These are phyloP conservation scores for Maniola hyperantus DNA, from an alignment of 2,888 invertebrate species.

Conservation along the genomic window DNA sequence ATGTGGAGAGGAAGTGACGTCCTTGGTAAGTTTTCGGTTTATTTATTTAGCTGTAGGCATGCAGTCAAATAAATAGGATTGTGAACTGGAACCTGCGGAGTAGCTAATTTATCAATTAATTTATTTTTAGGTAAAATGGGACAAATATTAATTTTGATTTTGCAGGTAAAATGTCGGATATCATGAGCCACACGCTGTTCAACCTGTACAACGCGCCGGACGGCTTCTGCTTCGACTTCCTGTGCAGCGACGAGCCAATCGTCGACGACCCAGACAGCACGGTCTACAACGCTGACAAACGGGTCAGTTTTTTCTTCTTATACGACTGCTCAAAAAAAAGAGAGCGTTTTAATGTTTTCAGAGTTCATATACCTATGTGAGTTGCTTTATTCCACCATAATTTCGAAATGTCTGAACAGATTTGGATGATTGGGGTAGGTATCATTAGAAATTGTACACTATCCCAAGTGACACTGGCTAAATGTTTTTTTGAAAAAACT, in stretches of 20 bases:
- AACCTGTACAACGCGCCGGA: slow-evolving; percentile 86
- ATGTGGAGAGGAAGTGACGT: slow-evolving; percentile 86
- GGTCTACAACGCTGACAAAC: slow-evolving; percentile 85
- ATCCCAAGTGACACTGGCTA: too few species aligned
- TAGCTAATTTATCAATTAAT: too few species aligned
- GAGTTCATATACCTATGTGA: not conserved
- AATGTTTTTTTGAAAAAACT: too few species aligned
- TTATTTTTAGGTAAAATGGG: too few species aligned
- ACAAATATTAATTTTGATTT: slow-evolving; percentile 8
- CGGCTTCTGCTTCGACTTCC: slow-evolving; percentile 88
- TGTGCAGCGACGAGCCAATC: slow-evolving; percentile 86
- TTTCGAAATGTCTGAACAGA: not conserved
- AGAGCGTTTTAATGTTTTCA: too few species aligned
- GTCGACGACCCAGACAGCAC: slow-evolving; percentile 83
- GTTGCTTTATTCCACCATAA: too few species aligned
- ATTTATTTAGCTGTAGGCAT: not conserved
- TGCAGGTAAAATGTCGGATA: slow-evolving; percentile 76
- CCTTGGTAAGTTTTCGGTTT: slow-evolving; percentile 63
- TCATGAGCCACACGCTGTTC: slow-evolving; percentile 86
- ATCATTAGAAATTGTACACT: too few species aligned
- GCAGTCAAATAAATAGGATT: not conserved
- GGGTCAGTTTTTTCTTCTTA: slow-evolving; percentile 78
- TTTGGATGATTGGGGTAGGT: not conserved
- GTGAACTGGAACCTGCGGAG: too few species aligned
- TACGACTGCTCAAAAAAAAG: too few species aligned